Conservation (phyloP, 2,888 invertebrate genomes). For the Adela reaumurella region DNA sequence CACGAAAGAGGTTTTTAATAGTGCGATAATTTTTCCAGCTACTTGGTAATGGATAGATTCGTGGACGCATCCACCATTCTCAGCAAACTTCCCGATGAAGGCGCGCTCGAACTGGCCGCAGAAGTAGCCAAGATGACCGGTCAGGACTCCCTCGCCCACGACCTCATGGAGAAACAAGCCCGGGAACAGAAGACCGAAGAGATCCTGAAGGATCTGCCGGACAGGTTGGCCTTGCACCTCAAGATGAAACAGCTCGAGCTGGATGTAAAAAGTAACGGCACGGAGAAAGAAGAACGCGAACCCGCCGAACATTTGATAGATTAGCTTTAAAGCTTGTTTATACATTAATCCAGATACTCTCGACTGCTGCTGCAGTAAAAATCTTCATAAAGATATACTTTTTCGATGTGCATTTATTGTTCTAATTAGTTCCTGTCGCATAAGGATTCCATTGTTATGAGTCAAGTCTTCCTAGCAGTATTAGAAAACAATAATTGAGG, state of each 20-base stretch:
- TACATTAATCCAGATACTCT: no score
- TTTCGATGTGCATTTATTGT: no score
- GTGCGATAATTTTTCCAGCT: constrained; percentile 35
- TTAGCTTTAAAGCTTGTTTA: no score
- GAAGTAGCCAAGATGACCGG: constrained; percentile 54
- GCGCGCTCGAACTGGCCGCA: constrained; percentile 53
- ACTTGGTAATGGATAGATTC: constrained; percentile 54
- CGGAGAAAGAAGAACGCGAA: no score
- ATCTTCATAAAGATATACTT: no score
- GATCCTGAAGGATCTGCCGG: background rate
- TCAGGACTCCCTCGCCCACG: constrained; percentile 32
- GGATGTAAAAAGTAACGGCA: background rate
- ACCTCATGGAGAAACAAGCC: constrained; percentile 22
- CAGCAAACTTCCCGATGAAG: constrained; percentile 50
- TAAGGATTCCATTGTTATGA: no score
- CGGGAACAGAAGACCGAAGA: background rate
- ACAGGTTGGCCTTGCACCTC: background rate
- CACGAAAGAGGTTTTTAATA: background rate
- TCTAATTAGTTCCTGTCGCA: no score
- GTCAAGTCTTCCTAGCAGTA: no score
- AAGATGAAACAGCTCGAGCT: background rate
- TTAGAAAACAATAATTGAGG: no score
- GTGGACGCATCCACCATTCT: constrained; percentile 60
- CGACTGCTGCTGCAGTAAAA: no score
- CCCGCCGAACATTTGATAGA: no score